Evolutionary conservation across 2,888 invertebrate species (phyloP), one percentile per base, ranked within the genome.

Genomic region (Monoplex corrugatus): DNA sequence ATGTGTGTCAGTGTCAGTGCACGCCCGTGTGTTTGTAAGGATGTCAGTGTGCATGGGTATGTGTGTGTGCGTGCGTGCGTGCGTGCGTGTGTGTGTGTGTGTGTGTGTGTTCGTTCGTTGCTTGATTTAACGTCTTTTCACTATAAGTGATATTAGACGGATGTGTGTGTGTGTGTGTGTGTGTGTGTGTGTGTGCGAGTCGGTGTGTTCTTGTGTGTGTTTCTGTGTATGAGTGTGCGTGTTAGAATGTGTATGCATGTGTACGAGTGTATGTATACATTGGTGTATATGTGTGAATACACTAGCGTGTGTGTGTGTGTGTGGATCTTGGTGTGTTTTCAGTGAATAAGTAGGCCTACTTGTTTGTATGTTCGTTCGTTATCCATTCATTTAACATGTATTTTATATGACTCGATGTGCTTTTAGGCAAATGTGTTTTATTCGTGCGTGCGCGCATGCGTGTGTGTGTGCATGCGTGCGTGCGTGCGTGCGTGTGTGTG

Each of bases 1-100:
- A 40, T 32, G 78, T 78, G 38, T 78, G 78, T 78, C 6, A 35
- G 78, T 78, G 38, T 78, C n/a, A n/a, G n/a, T n/a, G n/a, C n/a
- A n/a, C n/a, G n/a, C n/a, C n/a, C n/a, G 78, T 78, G 38, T 78
- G 78, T 78, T 5, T 78, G 78, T 78, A 23, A 35, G 78, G n/a
- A 23, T 78, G 78, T 78, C 32, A 2, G 43, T 80, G 80, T 80
- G n/a, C 19, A 40, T n/a, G 13, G 8, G 80, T n/a, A 23, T 40
- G 43, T 80, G 13, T 80, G 40, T 80, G 43, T 40, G 80, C 40
- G 13, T 40, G 80, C 40, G 13, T 40, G 80, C 35, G n/a, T 40
- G 43, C 40, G 2, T 40, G 40, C 40, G 2, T 40, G 43, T 80
- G 1, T 40, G 80, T 23, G 38, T 78, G 78, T 40, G 38, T 35